Conservation (phyloP, 2,888 invertebrate genomes). For the Sinotaia quadrata region DNA sequence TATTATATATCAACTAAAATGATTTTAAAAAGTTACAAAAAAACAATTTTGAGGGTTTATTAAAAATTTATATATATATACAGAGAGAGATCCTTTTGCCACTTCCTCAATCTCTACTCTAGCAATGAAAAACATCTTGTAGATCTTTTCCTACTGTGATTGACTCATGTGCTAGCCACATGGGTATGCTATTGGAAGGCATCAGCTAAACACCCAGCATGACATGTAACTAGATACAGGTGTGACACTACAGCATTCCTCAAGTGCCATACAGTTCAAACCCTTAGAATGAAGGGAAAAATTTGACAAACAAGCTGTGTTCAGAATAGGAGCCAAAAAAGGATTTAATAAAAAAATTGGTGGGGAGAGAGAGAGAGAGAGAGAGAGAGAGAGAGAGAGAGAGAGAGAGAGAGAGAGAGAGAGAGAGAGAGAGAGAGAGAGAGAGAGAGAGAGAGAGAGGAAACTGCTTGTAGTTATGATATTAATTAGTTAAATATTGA, state of each 20-base stretch:
- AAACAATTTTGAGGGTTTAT: no score
- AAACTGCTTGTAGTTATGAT: no score
- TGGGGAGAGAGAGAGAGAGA: not conserved
- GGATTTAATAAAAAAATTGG: no score
- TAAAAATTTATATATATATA: no score
- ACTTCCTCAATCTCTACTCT: not conserved
- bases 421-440: not conserved
- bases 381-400: not conserved
- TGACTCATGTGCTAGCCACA: slow-evolving; percentile 9
- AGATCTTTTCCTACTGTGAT: not conserved
- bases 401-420: not conserved
- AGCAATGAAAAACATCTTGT: slow-evolving; percentile 11
- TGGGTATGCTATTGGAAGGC: slow-evolving; percentile 11
- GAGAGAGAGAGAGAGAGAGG: not conserved
- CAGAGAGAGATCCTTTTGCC: no score
- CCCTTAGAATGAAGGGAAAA: no score
- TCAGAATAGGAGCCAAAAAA: no score
- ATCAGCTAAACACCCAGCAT: slow-evolving; percentile 1
- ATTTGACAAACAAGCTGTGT: no score
- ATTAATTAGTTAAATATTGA: no score
- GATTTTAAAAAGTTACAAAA: no score
- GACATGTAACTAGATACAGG: not conserved
- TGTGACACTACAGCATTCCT: not conserved
- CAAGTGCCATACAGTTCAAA: no score
- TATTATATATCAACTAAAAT: no score